Evolutionary conservation across 2,797 vertebrate species (phyloP).

Genomic region (Enteromius paludinosus): DNA sequence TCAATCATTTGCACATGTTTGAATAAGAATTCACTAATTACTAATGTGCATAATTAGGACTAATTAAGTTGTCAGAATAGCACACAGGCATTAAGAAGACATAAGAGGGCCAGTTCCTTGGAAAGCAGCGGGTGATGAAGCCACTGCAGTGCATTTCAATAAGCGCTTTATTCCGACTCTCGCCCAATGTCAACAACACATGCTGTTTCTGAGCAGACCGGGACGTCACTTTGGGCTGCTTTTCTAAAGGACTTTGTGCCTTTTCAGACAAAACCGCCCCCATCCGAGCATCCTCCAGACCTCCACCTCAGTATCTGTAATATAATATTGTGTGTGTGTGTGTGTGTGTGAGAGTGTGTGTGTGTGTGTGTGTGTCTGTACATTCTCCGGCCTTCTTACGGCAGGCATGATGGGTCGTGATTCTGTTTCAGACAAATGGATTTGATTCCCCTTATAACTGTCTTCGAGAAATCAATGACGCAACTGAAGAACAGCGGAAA

Average conservation of each 20-base stretch:
- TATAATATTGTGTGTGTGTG: conserved; percentile 46
- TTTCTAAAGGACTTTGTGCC: conserved; percentile 25
- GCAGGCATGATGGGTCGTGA: conserved; percentile 57
- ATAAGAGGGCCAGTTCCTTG: conserved; percentile 7
- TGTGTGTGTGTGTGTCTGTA: conserved; percentile 42
- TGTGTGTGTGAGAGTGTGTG: conserved; percentile 28
- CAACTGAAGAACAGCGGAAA: conserved; percentile 57
- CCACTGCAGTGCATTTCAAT: conserved; percentile 28
- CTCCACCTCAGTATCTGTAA: conserved; percentile 57
- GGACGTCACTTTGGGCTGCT: conserved; percentile 17
- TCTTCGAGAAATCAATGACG: conserved; percentile 52
- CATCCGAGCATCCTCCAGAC: conserved; percentile 38
- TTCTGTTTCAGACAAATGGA: conserved; percentile 41
- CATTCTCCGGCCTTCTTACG: conserved; percentile 53
- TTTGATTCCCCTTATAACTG: conserved; percentile 22
- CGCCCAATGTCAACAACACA: conserved; percentile 25
- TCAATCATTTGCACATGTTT: conserved; percentile 21
- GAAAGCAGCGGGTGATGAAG: conserved; percentile 27
- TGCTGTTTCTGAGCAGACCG: conserved; percentile 14
- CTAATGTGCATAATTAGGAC: conserved; percentile 18
- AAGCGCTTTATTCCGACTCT: not conserved
- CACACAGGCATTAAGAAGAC: not conserved
- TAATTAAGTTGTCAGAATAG: conserved; percentile 26
- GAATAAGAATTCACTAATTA: conserved; percentile 29
- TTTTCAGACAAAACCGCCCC: conserved; percentile 29